phyloP scores from a whole-genome alignment of 1,140 invertebrate genomes.

The Drosophila burlai region DNA sequence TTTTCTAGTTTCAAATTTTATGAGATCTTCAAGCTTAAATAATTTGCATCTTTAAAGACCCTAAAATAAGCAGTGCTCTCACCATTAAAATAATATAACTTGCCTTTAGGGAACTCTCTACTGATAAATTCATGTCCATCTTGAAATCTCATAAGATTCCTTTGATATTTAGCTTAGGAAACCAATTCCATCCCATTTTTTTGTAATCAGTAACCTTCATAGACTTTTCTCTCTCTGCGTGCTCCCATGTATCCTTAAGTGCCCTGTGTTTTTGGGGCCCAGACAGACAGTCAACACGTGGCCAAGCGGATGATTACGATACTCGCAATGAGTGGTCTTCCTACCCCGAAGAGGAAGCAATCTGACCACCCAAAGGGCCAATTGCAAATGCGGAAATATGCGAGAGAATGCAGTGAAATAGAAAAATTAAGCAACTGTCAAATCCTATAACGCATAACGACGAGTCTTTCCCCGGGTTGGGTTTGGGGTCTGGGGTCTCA shows the following conservation, averaged over 20 bases:
- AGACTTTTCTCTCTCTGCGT: conserved; percentile 1
- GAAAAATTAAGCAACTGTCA: conserved; percentile 69
- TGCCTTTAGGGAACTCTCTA: neutral
- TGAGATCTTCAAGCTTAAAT: too few relatives aligned
- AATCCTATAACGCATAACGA: conserved; percentile 64
- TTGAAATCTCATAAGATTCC: neutral
- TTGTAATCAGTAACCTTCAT: neutral
- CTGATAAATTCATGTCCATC: neutral
- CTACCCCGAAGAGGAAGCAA: conserved; percentile 11
- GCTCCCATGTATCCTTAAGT: conserved; percentile 17
- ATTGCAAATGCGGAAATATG: conserved; percentile 64
- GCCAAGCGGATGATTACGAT: conserved; percentile 39
- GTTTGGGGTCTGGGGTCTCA: neutral
- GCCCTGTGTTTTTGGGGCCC: conserved; percentile 14
- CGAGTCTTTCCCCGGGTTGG: conserved; percentile 11
- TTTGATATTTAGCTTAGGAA: neutral
- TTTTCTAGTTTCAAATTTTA: neutral
- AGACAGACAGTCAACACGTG: conserved; percentile 53
- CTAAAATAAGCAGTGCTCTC: too few relatives aligned
- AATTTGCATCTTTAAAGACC: too few relatives aligned
- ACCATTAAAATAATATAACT: neutral
- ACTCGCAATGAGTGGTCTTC: conserved; percentile 17
- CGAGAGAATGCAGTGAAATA: conserved; percentile 59
- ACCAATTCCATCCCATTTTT: neutral
- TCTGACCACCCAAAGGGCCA: conserved; percentile 26